phyloP scores from a whole-genome alignment of 2,113 vertebrate genomes.

The Ellobius talpinus region DNA sequence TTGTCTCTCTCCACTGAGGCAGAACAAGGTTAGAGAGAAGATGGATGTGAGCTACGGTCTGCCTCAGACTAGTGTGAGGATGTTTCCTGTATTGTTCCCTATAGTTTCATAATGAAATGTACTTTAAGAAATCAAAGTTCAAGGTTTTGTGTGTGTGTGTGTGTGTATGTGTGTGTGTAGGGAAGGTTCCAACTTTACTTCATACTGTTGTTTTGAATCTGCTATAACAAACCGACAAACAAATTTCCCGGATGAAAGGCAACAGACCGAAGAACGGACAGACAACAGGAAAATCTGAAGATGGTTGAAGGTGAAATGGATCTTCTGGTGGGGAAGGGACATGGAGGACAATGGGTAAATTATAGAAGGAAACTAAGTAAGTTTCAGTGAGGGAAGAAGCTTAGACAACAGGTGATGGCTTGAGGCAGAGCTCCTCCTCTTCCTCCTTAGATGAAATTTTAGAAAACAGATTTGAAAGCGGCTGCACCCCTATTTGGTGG shows the following conservation, averaged over 20 bases:
- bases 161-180: not conserved
- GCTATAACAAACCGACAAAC: not conserved
- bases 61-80: not conserved
- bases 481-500: not conserved
- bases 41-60: not conserved
- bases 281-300: not conserved
- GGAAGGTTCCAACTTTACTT: not conserved
- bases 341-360: not conserved
- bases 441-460: not conserved
- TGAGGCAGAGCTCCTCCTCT: not conserved
- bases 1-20: not conserved
- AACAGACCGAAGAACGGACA: not conserved
- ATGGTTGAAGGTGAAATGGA: not conserved
- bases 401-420: not conserved
- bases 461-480: not conserved
- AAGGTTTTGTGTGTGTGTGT: constrained; percentile 3
- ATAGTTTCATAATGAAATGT: constrained; percentile 2
- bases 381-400: not conserved
- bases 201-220: not conserved
- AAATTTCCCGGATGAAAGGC: not conserved
- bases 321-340: not conserved
- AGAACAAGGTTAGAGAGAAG: constrained; percentile 23
- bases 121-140: not conserved
- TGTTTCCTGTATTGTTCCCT: not conserved
- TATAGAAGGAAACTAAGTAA: not conserved